Evolutionary conservation across 1,140 invertebrate genomes (phyloP).

Genomic region (Drosophila melanica): DNA sequence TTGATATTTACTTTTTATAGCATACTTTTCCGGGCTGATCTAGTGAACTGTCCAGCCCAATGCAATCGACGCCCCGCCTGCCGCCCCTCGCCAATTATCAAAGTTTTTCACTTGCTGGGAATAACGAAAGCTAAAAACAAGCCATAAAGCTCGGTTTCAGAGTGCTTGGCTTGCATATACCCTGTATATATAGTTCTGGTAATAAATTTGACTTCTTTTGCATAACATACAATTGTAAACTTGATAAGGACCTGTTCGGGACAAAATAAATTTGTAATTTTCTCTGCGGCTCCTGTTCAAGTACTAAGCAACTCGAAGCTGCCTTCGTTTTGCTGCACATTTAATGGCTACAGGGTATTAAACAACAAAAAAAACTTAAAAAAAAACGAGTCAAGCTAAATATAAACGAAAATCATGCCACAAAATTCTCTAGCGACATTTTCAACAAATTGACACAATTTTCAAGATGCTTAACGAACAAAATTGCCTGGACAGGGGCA

Average conservation of each 20-base stretch:
- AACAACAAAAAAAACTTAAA: constrained; percentile 2
- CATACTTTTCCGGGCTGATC: constrained; percentile 54
- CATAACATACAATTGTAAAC: too few species aligned
- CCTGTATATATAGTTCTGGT: too few species aligned
- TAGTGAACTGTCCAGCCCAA: constrained; percentile 19
- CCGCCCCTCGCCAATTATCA: neutral
- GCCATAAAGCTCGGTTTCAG: neutral
- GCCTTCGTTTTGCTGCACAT: neutral
- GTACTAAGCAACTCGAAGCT: neutral
- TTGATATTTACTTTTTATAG: constrained; percentile 74
- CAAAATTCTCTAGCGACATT: constrained; percentile 73
- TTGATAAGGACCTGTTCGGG: too few species aligned
- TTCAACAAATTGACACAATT: constrained; percentile 83
- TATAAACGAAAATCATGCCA: constrained; percentile 70
- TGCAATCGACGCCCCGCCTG: constrained; percentile 3
- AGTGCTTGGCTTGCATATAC: neutral
- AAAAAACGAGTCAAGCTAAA: neutral
- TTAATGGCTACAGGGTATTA: constrained; percentile 12
- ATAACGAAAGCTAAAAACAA: constrained; percentile 31
- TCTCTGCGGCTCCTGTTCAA: too few species aligned
- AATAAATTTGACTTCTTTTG: too few species aligned
- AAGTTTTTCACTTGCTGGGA: constrained; percentile 39
- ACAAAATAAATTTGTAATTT: too few species aligned
- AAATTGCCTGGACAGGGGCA: constrained; percentile 53
- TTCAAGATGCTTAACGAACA: constrained; percentile 73